These are phyloP conservation scores for Tanypteryx hageni DNA, from an alignment of 2,888 invertebrate species.

Conservation along the genomic window DNA sequence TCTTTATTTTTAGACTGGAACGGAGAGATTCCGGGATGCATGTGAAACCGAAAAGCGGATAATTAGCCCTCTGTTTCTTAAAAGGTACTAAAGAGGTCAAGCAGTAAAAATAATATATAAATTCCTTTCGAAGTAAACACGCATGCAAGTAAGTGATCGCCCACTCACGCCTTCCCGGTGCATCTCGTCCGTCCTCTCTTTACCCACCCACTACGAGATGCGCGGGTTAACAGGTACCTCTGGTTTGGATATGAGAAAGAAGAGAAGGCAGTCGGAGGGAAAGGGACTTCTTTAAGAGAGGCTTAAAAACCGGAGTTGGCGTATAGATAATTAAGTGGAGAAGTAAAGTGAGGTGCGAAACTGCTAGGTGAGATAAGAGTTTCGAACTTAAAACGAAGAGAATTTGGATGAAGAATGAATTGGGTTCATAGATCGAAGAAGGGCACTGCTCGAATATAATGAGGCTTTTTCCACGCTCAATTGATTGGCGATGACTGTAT, in stretches of 20 bases:
- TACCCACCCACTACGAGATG: not conserved
- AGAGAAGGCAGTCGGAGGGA: not conserved
- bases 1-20: not conserved
- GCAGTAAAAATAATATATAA: not conserved
- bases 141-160: not conserved
- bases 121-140: not conserved
- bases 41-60: not conserved
- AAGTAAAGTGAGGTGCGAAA: not conserved
- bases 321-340: not conserved
- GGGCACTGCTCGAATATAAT: too few species aligned
- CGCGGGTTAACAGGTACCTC: too few species aligned
- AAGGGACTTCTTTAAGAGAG: not conserved
- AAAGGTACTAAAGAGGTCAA: not conserved
- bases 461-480: too few species aligned
- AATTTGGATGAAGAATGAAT: not conserved
- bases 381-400: not conserved
- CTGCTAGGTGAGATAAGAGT: not conserved
- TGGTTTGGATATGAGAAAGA: not conserved
- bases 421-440: too few species aligned
- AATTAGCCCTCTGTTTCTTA: constrained; percentile 21
- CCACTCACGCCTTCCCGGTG: not conserved
- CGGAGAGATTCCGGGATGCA: not conserved
- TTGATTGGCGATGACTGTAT: too few species aligned
- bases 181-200: not conserved
- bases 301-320: not conserved